Base-by-base conservation (phyloP, 1,140 invertebrate genomes). In the Calosoma granatense region DNA sequence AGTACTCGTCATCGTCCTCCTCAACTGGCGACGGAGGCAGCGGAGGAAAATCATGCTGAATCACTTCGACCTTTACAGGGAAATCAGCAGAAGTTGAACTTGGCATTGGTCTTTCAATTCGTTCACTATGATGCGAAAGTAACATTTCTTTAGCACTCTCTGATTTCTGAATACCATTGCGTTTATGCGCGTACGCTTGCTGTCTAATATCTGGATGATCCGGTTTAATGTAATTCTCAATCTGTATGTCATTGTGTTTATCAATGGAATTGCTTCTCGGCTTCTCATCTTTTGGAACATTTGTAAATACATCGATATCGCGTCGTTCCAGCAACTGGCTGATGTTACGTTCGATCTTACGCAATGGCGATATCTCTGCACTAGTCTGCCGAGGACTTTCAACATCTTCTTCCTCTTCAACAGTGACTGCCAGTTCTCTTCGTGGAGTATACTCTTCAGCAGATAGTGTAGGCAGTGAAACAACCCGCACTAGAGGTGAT, bases 11-110 rank as follows among this genome's bases (percentile, higher is more conserved):
- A 61, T 84, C 83, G 53, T 84, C 83, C 67, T 87, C 85, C 67
- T 87, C 84, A 0, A 88, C 84, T 1, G 85, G 86, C 0, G 85
- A 86, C 1, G 86, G 83, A 6, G 87, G 87, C 36, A 90, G 69
- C 22, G 88, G 87, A n/a, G 87, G 86, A 60, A 89, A 88, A 58
- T 86, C 86, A 30, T 73, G 72, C 21, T 73, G 70, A 14, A 80
- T 59, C 20, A 78, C 74, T 55, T 78, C 78, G 0, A 78, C 76
- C 58, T 72, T 74, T 2, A 78, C 75, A 66, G 82, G 74, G 2
- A 75, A 79, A 53, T 78, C 77, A 0, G 76, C 77, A 12, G 77
- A 77, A 58, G 73, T 75, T n/a, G 78, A 78, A 59, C 74, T 75
- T 14, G 76, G 75, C 21, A 78, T 61, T 14, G 76, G 73, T 17